Base-by-base conservation (phyloP, 2,888 invertebrate species). In the Sinopyrophorus schimmeli region DNA sequence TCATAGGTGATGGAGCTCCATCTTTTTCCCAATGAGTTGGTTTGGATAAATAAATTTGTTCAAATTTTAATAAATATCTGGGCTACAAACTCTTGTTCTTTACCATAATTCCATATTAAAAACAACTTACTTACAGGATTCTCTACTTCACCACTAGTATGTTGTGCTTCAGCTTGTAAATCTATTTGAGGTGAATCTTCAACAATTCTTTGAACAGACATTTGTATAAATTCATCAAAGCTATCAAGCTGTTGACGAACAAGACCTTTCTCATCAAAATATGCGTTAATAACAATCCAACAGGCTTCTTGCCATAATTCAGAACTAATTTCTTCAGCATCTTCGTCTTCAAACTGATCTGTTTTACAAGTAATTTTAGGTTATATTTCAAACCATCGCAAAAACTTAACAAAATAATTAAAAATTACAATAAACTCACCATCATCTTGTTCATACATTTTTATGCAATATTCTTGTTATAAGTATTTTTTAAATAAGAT, bases 1-100 rank as follows among this genome's bases (percentile, higher is more conserved):
- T 99, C 97, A 99, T 97, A 48, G 97, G 96, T 47, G 93, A 92
- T 7, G 98, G 97, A 0, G 97, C 94, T 68, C 99, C 99, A 79
- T 99, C 99, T 76, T 99, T 99, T 74, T 99, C 99, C 99, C 99
- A 99, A 80, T 99, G 99, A 4, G 98, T 99, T 1, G 99, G 99
- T 74, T 99, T 99, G 0, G 98, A 98, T 30, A 99, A 74, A 71
- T 99, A 99, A 70, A 99, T 98, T 76, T 99, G 98, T 72, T 97
- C 98, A 75, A 99, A 99, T 75, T 98, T 99, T 4, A 99, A 73
- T 23, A 92, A 76, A 76, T 95, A 98, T 53, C 89, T 83, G 0
- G 95, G 89, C 77, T 85, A 68, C 26, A 54, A 39, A n/a, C n/a
- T n/a, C n/a, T n/a, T n/a, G n/a, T n/a, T n/a, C n/a, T n/a, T n/a